Evolutionary conservation across 2,113 vertebrate species (phyloP).

Genomic region (Vombatus ursinus): DNA sequence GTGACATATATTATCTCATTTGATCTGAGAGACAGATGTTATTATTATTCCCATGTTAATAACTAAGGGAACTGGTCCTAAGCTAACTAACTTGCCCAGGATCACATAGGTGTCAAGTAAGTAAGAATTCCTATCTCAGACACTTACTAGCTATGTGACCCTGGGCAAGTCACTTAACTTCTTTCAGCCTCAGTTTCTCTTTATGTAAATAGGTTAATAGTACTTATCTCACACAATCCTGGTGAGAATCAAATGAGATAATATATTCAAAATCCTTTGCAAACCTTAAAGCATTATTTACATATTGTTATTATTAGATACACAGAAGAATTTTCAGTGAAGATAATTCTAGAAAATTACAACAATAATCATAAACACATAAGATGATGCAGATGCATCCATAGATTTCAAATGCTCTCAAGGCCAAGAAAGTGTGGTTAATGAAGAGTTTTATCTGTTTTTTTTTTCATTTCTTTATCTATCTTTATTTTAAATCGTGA

Average conservation of each 20-base stretch:
- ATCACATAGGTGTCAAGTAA: not conserved
- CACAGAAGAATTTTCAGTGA: not conserved
- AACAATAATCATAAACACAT: not conserved
- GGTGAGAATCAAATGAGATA: not conserved
- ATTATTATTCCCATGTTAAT: not conserved
- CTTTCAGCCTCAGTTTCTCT: not conserved
- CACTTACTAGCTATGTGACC: not conserved
- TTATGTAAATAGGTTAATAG: not conserved
- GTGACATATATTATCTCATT: not conserved
- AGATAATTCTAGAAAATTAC: not conserved
- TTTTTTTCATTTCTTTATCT: not conserved
- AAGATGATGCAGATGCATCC: not conserved
- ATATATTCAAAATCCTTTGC: not conserved
- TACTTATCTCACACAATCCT: not conserved
- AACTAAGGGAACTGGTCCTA: not conserved
- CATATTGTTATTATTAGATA: not conserved
- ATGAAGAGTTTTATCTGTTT: conserved; percentile 2
- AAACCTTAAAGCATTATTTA: not conserved
- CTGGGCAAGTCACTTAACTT: not conserved
- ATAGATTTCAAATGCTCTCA: not conserved
- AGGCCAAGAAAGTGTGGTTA: conserved; percentile 11
- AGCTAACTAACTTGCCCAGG: not conserved
- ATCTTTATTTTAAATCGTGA: not conserved
- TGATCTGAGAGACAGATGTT: not conserved
- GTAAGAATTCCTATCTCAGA: not conserved